Conservation (phyloP, 2,888 invertebrate genomes). For the Dimorphilus gyrociliatus region DNA sequence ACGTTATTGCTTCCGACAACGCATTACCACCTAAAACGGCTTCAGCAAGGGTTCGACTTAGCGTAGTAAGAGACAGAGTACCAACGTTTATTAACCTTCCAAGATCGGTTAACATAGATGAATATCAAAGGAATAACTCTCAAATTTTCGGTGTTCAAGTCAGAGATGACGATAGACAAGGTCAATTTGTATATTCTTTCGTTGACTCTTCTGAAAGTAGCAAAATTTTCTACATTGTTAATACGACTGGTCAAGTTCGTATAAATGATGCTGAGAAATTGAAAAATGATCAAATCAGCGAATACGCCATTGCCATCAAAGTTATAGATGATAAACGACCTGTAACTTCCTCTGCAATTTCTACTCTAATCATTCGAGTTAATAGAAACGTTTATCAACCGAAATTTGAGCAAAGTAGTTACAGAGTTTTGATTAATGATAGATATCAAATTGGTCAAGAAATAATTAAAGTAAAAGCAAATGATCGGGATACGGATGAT, state of each 20-base stretch:
- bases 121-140: constrained; percentile 9
- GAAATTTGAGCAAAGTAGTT: constrained; percentile 8
- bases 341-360: too few species aligned
- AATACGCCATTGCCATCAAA: constrained; percentile 15
- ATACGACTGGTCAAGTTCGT: constrained; percentile 17
- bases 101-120: constrained; percentile 7
- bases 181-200: background rate
- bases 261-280: constrained; percentile 12
- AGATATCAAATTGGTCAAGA: constrained; percentile 9
- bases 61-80: constrained; percentile 13
- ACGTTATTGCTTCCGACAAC: constrained; percentile 19
- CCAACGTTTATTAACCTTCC: constrained; percentile 12
- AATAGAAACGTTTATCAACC: constrained; percentile 11
- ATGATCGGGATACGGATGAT: constrained; percentile 9
- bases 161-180: constrained; percentile 10
- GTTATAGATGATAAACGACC: background rate
- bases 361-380: too few species aligned
- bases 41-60: constrained; percentile 16
- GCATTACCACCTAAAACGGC: constrained; percentile 16
- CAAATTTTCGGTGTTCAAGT: constrained; percentile 8
- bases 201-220: constrained; percentile 4
- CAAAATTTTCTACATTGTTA: constrained; percentile 18
- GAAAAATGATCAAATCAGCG: constrained; percentile 12
- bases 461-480: constrained; percentile 7
- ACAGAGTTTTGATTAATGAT: constrained; percentile 14